phyloP scores from a whole-genome alignment of 2,888 invertebrate genomes.

The Matsumyia berberina region DNA sequence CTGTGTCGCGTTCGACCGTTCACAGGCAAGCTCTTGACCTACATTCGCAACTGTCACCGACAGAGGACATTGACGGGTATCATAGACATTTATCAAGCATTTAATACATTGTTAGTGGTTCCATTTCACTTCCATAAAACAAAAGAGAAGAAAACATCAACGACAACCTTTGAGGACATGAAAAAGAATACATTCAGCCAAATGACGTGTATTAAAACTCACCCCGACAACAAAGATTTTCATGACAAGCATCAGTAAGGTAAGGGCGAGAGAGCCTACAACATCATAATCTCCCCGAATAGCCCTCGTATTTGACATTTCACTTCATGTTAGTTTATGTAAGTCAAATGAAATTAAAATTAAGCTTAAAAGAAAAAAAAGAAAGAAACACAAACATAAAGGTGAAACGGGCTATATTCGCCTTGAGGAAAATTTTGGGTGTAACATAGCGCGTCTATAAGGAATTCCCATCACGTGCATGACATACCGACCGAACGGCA shows the following conservation, averaged over 20 bases:
- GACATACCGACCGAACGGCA: neutral
- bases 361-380: neutral
- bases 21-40: too few species aligned
- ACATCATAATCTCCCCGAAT: constrained; percentile 22
- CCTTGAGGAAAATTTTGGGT: neutral
- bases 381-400: neutral
- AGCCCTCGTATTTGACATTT: constrained; percentile 49
- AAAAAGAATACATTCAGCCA: neutral
- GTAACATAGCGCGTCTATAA: constrained; percentile 1
- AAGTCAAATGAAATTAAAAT: constrained; percentile 50
- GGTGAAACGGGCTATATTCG: neutral
- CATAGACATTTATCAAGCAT: too few species aligned
- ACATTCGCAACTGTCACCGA: too few species aligned
- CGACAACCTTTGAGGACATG: neutral
- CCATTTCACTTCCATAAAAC: too few species aligned
- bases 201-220: neutral
- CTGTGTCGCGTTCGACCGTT: too few species aligned
- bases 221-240: neutral
- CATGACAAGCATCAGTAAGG: too few species aligned
- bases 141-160: neutral
- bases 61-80: too few species aligned
- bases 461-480: constrained; percentile 32
- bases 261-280: neutral
- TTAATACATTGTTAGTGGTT: too few species aligned
- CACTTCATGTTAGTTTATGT: constrained; percentile 35